These are phyloP conservation scores for human DNA, from an alignment of 2,113 vertebrate genomes.

Conservation along the genomic window DNA sequence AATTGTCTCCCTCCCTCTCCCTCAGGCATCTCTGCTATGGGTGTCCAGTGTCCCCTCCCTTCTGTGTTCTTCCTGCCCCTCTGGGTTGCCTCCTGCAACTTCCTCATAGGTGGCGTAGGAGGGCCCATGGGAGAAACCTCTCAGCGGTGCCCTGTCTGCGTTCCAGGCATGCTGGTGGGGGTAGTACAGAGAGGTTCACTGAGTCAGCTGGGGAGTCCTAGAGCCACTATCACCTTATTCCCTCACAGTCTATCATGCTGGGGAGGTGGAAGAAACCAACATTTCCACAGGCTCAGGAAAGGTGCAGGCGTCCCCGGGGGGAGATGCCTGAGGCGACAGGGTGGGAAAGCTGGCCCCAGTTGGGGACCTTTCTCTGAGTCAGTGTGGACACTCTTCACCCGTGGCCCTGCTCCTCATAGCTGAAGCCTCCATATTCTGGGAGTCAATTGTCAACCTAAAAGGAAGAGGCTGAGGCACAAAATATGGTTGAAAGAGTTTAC, in stretches of 20 bases:
- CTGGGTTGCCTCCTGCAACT: not conserved
- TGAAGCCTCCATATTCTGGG: not conserved
- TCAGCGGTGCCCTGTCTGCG: not conserved
- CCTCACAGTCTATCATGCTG: not conserved
- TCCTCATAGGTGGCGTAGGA: not conserved
- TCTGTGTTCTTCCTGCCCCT: not conserved
- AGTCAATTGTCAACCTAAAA: not conserved
- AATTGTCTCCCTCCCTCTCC: not conserved
- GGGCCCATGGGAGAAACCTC: not conserved
- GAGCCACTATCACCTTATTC: not conserved
- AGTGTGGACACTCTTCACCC: not conserved
- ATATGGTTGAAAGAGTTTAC: no score
- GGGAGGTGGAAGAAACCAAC: not conserved
- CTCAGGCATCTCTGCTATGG: not conserved
- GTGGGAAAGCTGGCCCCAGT: not conserved
- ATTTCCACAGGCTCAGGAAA: not conserved
- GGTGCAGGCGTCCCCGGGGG: not conserved
- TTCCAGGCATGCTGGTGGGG: not conserved
- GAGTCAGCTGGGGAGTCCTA: not conserved
- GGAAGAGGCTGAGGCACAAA: no score
- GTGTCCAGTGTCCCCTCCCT: not conserved
- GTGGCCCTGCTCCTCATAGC: not conserved
- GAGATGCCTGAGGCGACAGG: not conserved
- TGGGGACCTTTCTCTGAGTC: not conserved
- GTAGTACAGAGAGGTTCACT: not conserved